These are phyloP conservation scores for Montifringilla adamsi DNA, from an alignment of 2,113 vertebrate species.

Conservation along the genomic window DNA sequence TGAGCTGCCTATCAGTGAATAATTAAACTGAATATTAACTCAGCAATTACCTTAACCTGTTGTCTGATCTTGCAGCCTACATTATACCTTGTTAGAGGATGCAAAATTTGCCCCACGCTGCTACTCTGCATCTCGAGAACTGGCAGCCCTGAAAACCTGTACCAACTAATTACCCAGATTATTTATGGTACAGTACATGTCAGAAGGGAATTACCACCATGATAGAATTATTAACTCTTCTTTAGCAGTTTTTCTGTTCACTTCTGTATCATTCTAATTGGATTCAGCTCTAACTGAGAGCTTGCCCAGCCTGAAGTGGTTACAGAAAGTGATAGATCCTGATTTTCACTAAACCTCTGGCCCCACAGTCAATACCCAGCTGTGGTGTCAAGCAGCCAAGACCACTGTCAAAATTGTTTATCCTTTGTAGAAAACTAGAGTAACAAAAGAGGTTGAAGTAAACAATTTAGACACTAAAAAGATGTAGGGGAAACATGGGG, in stretches of 20 bases:
- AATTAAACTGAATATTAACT: slow-evolving; percentile 21
- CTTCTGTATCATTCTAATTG: slow-evolving; percentile 25
- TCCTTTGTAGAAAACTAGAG: neutral
- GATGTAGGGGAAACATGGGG: fast-evolving
- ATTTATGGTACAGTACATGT: slow-evolving; percentile 56
- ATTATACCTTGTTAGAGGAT: neutral
- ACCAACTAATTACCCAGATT: slow-evolving; percentile 54
- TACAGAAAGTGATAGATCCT: slow-evolving; percentile 22
- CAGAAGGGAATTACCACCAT: slow-evolving; percentile 57
- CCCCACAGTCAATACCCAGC: neutral
- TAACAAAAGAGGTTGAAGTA: neutral
- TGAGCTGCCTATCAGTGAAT: neutral
- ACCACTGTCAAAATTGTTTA: neutral
- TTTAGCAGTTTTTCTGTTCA: slow-evolving; percentile 13
- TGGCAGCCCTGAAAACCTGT: slow-evolving; percentile 41
- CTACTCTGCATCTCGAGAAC: neutral
- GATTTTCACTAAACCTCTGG: neutral
- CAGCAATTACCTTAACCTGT: slow-evolving; percentile 4
- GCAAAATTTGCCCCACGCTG: neutral
- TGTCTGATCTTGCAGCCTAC: slow-evolving; percentile 7
- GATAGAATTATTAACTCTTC: slow-evolving; percentile 44
- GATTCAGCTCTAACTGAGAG: slow-evolving; percentile 2
- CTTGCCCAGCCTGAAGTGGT: neutral
- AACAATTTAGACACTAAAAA: neutral
- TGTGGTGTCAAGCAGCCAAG: neutral